These are phyloP conservation scores for Tetranychus piercei DNA, from an alignment of 2,888 invertebrate genomes.

Conservation along the genomic window DNA sequence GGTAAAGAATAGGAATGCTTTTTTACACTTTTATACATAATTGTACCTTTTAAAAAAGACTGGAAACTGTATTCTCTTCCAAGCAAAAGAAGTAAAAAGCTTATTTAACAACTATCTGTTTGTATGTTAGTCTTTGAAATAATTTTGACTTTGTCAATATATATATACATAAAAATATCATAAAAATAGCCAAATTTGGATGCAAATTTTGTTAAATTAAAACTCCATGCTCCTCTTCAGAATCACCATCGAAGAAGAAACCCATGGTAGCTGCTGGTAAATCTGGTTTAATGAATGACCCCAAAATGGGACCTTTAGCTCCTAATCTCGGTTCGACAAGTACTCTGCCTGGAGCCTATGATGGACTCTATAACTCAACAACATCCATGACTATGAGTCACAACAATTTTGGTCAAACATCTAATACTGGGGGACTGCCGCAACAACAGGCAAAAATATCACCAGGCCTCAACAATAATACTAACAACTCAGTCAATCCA, in stretches of 20 bases:
- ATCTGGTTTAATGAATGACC: conserved; percentile 1
- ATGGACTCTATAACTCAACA: not conserved
- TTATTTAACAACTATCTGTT: not conserved
- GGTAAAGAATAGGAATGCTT: not conserved
- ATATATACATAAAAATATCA: not conserved
- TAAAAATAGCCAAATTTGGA: not conserved
- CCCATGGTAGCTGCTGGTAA: conserved; percentile 1
- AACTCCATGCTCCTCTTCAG: conserved; percentile 1
- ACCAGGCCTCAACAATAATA: not conserved
- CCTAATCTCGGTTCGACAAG: not conserved
- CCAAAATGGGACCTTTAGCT: not conserved
- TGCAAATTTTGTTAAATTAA: conserved; percentile 1
- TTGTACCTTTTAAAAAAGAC: not conserved
- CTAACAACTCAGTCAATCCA: not conserved
- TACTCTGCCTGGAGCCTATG: not conserved
- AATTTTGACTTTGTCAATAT: not conserved
- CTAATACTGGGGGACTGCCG: not conserved
- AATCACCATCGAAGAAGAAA: not conserved
- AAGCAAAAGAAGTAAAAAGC: not conserved
- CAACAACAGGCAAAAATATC: not conserved
- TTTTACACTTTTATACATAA: not conserved
- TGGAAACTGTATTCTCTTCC: conserved; percentile 1
- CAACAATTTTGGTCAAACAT: not conserved
- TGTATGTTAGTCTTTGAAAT: not conserved
- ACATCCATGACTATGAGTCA: not conserved